Percentiles rank a stretch among this genome's conserved stretches.
phyloP scores from a whole-genome alignment of 1,140 invertebrate species.

The Oryzaephilus surinamensis region DNA sequence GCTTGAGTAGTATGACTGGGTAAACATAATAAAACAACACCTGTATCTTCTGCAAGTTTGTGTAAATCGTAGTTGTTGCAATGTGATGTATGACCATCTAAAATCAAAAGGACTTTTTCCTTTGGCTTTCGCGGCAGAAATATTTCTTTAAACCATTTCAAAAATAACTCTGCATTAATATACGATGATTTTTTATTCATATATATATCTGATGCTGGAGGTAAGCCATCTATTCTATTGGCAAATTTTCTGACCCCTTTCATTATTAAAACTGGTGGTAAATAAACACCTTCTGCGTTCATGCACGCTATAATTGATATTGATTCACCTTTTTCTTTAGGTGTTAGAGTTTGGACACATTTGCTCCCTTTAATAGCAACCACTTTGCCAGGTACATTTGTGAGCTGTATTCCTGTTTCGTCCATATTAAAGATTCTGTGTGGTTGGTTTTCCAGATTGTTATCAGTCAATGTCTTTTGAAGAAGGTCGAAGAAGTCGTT shows the following conservation, averaged over 20 bases:
- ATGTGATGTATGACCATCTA: slow-evolving; percentile 37
- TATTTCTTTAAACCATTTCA: slow-evolving; percentile 19
- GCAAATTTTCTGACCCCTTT: slow-evolving; percentile 21
- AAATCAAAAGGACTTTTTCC: slow-evolving; percentile 32
- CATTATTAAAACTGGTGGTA: slow-evolving; percentile 19
- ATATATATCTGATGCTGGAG: slow-evolving; percentile 22
- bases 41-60: slow-evolving; percentile 21
- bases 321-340: slow-evolving; percentile 23
- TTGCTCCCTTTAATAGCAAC: slow-evolving; percentile 31
- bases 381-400: slow-evolving; percentile 28
- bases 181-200: slow-evolving; percentile 24
- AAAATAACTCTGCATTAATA: slow-evolving; percentile 21
- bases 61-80: slow-evolving; percentile 18
- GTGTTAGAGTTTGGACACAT: slow-evolving; percentile 14
- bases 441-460: slow-evolving; percentile 24
- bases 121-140: slow-evolving; percentile 31
- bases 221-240: slow-evolving; percentile 24
- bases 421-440: slow-evolving; percentile 35
- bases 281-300: slow-evolving; percentile 13
- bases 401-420: slow-evolving; percentile 36
- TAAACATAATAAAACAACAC: slow-evolving; percentile 24
- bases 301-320: slow-evolving; percentile 22
- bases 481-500: slow-evolving; percentile 28
- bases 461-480: slow-evolving; percentile 18
- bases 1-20: slow-evolving; percentile 28